These are phyloP conservation scores for Rhadina sibilatrix DNA, from an alignment of 2,113 vertebrate species.

Conservation along the genomic window DNA sequence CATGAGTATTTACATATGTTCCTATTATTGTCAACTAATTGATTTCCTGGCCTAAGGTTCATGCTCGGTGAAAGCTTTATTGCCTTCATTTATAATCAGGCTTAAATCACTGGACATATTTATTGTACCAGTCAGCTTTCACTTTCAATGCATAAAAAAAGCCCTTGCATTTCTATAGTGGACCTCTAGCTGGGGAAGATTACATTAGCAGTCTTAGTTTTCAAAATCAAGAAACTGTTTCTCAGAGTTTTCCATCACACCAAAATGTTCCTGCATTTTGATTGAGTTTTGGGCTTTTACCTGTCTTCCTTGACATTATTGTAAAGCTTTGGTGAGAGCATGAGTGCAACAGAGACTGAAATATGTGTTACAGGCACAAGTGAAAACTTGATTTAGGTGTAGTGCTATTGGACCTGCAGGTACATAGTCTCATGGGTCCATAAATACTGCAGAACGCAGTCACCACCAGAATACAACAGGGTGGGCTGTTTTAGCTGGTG, in stretches of 20 bases:
- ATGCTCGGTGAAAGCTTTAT: neutral
- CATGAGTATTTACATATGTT: neutral
- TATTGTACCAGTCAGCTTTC: neutral
- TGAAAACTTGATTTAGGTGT: neutral
- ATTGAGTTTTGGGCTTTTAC: neutral
- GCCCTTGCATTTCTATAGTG: fast-evolving
- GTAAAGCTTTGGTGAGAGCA: neutral
- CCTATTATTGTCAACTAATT: neutral
- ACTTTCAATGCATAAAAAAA: neutral
- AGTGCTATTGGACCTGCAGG: neutral
- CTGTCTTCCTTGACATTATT: fast-evolving
- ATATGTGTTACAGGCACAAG: neutral
- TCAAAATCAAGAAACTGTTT: neutral
- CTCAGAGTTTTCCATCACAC: neutral
- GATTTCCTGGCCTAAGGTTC: neutral
- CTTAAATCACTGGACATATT: neutral
- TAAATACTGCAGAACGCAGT: neutral
- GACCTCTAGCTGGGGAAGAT: neutral
- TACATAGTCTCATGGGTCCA: fast-evolving
- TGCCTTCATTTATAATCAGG: neutral
- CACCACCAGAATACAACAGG: neutral
- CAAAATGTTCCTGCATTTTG: neutral
- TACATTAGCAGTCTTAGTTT: neutral
- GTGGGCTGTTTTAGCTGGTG: neutral
- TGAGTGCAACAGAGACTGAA: neutral